Evolutionary conservation across 1,140 invertebrate genomes (phyloP).

Genomic region (Oryzaephilus surinamensis): DNA sequence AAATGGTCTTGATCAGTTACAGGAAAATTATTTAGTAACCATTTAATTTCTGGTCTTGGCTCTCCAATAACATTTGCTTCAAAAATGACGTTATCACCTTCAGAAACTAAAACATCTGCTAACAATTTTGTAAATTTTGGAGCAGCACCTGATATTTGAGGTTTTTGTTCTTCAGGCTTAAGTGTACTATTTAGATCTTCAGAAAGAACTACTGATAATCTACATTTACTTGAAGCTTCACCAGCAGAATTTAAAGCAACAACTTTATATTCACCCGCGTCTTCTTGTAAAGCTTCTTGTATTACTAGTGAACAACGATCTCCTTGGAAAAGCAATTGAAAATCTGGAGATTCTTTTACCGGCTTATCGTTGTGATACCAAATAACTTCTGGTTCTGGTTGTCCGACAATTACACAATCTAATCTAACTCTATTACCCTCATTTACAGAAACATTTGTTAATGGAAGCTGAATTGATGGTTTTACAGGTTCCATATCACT

Average conservation of each 20-base stretch:
- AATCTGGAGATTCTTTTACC: constrained; percentile 74
- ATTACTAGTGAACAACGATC: constrained; percentile 72
- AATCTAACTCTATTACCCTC: constrained; percentile 62
- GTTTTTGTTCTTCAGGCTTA: constrained; percentile 29
- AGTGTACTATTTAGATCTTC: no score
- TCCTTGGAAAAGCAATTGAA: constrained; percentile 69
- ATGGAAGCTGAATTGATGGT: constrained; percentile 58
- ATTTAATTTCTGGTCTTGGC: constrained; percentile 57
- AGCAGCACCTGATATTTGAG: constrained; percentile 34
- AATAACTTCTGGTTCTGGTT: constrained; percentile 79
- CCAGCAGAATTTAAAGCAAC: constrained; percentile 72
- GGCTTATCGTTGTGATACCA: constrained; percentile 79
- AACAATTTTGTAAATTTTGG: constrained; percentile 63
- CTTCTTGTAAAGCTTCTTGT: constrained; percentile 60
- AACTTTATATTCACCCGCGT: constrained; percentile 69
- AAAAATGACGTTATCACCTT: constrained; percentile 59
- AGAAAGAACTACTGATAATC: constrained; percentile 44
- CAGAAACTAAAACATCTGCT: constrained; percentile 52
- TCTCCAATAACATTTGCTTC: constrained; percentile 62
- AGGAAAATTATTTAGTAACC: constrained; percentile 61
- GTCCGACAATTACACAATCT: constrained; percentile 72
- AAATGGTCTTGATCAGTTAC: constrained; percentile 44
- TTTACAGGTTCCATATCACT: constrained; percentile 60
- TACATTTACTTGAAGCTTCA: constrained; percentile 63
- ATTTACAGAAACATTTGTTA: constrained; percentile 56